Conservation (phyloP, 23 tunicate genomes). For the Aplidium turbinatum region DNA sequence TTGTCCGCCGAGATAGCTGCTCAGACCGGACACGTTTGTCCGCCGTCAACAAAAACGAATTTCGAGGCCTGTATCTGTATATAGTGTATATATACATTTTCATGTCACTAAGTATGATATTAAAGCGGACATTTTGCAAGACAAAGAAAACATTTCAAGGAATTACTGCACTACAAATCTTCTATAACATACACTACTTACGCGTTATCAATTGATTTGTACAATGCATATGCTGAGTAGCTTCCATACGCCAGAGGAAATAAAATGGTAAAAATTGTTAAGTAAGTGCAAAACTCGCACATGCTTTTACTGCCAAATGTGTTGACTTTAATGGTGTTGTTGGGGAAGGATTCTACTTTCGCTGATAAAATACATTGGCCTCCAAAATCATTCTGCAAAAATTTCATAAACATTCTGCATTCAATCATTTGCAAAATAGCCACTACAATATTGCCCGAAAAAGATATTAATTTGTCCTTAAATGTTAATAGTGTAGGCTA, state of each 20-base stretch:
- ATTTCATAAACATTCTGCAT: background rate
- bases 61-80: too few species aligned
- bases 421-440: background rate
- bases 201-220: slow-evolving; percentile 81
- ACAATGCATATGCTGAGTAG: slow-evolving; percentile 75
- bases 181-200: slow-evolving; percentile 26
- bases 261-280: slow-evolving; percentile 67
- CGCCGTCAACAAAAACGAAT: too few species aligned
- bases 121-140: too few species aligned
- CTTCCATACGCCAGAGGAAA: slow-evolving; percentile 71
- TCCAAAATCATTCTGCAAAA: slow-evolving; percentile 63
- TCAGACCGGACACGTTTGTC: too few species aligned
- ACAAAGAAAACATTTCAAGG: too few species aligned
- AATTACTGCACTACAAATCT: too few species aligned
- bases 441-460: too few species aligned
- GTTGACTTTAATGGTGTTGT: slow-evolving; percentile 33
- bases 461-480: too few species aligned
- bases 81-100: too few species aligned
- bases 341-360: slow-evolving; percentile 14
- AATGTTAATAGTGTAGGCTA: too few species aligned
- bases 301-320: slow-evolving; percentile 49
- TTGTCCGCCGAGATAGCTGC: too few species aligned
- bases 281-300: slow-evolving; percentile 83
- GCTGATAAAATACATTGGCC: slow-evolving; percentile 72
- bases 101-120: too few species aligned